phyloP scores from a whole-genome alignment of 2,113 vertebrate species.

The Tachycineta bicolor region DNA sequence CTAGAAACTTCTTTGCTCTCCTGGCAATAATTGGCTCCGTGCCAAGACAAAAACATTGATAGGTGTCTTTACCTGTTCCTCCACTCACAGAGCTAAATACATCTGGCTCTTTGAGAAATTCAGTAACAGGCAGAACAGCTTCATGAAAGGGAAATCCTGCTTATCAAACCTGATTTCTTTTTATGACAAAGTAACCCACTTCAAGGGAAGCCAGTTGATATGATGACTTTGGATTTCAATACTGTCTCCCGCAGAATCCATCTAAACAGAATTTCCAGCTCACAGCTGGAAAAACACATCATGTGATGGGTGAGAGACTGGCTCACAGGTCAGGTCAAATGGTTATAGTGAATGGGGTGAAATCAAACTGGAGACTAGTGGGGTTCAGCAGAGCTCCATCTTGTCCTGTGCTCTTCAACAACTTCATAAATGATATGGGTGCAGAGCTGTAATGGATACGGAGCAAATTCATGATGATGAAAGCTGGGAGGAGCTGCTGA shows the following conservation, averaged over 20 bases:
- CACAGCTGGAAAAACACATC: background rate
- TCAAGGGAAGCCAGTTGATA: background rate
- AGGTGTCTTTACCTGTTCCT: too few relatives aligned
- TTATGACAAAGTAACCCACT: background rate
- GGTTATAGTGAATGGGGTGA: too few relatives aligned
- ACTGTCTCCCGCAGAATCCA: background rate
- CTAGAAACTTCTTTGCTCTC: too few relatives aligned
- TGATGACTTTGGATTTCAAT: background rate
- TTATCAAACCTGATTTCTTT: background rate
- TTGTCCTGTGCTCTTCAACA: background rate
- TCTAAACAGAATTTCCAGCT: background rate
- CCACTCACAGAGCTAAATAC: too few relatives aligned
- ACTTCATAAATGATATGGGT: background rate
- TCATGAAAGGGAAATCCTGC: background rate
- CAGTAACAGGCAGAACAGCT: too few relatives aligned
- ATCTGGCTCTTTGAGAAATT: too few relatives aligned
- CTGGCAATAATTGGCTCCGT: too few relatives aligned
- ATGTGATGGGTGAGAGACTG: too few relatives aligned
- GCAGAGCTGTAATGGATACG: background rate
- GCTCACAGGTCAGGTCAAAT: too few relatives aligned
- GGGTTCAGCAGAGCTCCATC: background rate
- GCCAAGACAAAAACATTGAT: too few relatives aligned
- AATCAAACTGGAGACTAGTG: rapidly evolving
- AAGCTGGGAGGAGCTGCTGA: background rate
- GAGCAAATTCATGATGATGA: background rate